phyloP scores from a whole-genome alignment of 2,888 invertebrate genomes.

The Meloe dianella region DNA sequence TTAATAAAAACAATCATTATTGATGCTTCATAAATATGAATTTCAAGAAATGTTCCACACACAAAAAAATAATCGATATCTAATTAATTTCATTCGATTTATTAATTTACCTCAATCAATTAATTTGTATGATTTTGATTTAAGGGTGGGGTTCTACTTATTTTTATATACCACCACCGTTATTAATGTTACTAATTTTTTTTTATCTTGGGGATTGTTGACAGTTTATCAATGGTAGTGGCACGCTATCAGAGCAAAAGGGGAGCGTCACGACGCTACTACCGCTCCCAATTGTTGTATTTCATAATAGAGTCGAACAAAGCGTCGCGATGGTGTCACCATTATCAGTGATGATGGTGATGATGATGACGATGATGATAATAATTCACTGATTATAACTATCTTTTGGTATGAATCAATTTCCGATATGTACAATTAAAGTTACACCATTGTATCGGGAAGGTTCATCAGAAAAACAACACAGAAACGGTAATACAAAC shows the following conservation, averaged over 20 bases:
- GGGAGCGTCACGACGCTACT: constrained; percentile 24
- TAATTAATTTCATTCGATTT: no score
- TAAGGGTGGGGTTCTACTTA: background rate
- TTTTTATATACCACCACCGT: background rate
- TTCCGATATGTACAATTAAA: constrained; percentile 34
- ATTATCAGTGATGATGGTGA: background rate
- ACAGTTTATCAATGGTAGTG: constrained; percentile 13
- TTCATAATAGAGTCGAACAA: constrained; percentile 25
- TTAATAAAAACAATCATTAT: no score
- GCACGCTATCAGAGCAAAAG: constrained; percentile 21
- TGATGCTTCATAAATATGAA: no score
- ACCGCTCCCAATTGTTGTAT: constrained; percentile 30
- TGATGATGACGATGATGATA: background rate
- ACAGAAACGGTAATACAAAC: background rate
- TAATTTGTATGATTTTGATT: no score
- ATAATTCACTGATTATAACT: background rate
- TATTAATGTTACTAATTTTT: background rate
- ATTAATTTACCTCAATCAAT: no score
- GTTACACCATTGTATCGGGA: constrained; percentile 28
- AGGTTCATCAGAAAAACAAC: background rate
- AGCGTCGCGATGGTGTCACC: constrained; percentile 27
- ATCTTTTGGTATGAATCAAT: constrained; percentile 32
- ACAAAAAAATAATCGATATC: no score
- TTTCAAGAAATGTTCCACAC: no score
- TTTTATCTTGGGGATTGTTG: background rate